These are phyloP conservation scores for Frankliniella fusca DNA, from an alignment of 2,888 invertebrate genomes.

Conservation along the genomic window DNA sequence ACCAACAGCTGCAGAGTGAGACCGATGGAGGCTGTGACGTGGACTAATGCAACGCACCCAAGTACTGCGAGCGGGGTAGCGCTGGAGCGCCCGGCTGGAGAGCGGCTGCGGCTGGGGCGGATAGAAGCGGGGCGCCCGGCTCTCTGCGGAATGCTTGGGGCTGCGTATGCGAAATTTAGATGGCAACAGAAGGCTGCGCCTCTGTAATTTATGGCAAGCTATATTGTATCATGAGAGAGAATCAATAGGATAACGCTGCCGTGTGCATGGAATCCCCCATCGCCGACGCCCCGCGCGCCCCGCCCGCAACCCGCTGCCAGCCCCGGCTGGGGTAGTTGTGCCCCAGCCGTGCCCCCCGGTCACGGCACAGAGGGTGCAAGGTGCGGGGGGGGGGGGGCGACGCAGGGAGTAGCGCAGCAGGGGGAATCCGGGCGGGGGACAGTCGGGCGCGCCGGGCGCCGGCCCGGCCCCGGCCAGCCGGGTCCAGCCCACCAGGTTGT, in stretches of 20 bases:
- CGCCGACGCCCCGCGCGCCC: no score
- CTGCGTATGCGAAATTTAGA: conserved; percentile 11
- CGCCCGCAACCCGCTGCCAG: no score
- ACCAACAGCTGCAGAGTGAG: neutral
- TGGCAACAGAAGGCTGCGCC: conserved; percentile 2
- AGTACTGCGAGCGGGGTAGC: neutral
- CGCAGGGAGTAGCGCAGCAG: no score
- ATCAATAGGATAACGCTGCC: neutral
- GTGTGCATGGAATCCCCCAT: neutral
- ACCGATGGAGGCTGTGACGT: neutral
- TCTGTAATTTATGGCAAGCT: neutral
- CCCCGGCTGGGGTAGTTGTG: no score
- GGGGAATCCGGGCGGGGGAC: no score
- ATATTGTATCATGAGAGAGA: conserved; percentile 8
- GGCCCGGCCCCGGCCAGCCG: neutral
- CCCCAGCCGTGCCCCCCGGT: no score
- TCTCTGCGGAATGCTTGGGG: neutral
- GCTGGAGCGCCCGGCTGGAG: neutral
- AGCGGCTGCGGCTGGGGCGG: neutral
- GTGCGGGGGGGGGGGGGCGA: neutral
- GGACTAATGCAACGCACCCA: conserved; percentile 10
- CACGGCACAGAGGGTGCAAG: no score
- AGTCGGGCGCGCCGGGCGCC: neutral
- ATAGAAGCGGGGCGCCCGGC: neutral
- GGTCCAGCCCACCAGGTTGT: neutral